Evolutionary conservation across 2,113 vertebrate species (phyloP), one percentile per base, ranked within the genome.

Genomic region (Rhabdornis inornatus): DNA sequence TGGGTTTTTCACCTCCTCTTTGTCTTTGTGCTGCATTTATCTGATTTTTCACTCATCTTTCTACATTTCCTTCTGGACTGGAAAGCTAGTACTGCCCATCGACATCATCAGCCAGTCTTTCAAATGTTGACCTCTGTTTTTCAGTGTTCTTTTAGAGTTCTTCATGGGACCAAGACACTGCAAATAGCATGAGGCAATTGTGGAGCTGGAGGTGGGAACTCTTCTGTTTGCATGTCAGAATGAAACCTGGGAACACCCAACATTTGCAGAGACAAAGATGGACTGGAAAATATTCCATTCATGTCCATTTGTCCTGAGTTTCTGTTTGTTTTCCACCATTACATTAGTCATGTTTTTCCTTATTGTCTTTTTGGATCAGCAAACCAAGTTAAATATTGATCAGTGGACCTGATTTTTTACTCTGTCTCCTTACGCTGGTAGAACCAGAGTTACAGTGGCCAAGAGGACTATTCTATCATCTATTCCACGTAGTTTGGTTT

Each of bases 281-380:
- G 23, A 39, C 63, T 86, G 47, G 40, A 77, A 49, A 88, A 77
- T 66, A 74, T 59, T 80, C 59, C 92, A 53, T 89, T 83, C 30
- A 55, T 50, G 35, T 61, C 17, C 12, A 9, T 33, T 89, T 65
- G 55, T 89, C 84, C 52, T n/a, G 45, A 42, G 39, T 52, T 83
- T 92, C 68, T 92, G 33, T 93, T 95, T 90, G 64, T 64, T 94
- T 80, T 89, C 61, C 56, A 60, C 27, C 25, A 59, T 84, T 75
- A 66, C 7, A 6, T 88, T 69, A 86, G 23, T 33, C 4, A 2
- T 44, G 23, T 13, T 87, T 80, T 84, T 83, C 57, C 87, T 75
- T 92, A 71, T 88, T 88, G 68, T 75, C 85, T 68, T 94, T 87
- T 88, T 9, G 12, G 56, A 78, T 89, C n/a, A 78, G 42, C 18